Percentiles rank a stretch among this genome's conserved stretches.
phyloP scores from a whole-genome alignment of 2,113 vertebrate genomes.

The Amphiprion ocellaris region DNA sequence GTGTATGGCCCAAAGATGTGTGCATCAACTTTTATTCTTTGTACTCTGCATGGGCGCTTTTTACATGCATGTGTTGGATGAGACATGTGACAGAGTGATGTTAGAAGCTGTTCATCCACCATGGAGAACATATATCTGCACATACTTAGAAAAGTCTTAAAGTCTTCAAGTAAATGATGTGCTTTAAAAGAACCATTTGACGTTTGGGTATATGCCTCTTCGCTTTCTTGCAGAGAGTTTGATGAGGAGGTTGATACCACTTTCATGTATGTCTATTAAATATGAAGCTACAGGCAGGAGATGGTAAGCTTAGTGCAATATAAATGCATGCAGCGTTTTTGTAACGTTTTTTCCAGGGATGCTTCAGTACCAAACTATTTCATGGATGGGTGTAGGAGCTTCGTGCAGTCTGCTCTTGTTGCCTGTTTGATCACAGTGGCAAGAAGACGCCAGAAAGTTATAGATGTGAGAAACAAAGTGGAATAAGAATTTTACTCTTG shows the following conservation, averaged over 20 bases:
- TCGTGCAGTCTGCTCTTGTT: slow-evolving; percentile 9
- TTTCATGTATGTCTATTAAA: background rate
- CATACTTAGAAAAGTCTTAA: slow-evolving; percentile 19
- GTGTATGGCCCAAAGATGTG: slow-evolving; percentile 60
- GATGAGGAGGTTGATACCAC: background rate
- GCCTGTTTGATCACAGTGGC: slow-evolving; percentile 16
- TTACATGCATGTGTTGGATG: slow-evolving; percentile 31
- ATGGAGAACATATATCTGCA: slow-evolving; percentile 22
- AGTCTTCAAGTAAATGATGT: slow-evolving; percentile 14
- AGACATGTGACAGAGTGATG: slow-evolving; percentile 42
- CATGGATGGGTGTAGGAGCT: slow-evolving; percentile 14
- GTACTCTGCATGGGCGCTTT: slow-evolving; percentile 56
- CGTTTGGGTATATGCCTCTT: background rate
- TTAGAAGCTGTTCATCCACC: slow-evolving; percentile 13
- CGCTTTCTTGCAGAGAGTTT: background rate
- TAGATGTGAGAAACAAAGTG: too few species aligned
- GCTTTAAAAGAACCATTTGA: background rate
- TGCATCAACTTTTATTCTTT: slow-evolving; percentile 42
- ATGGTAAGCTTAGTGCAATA: slow-evolving; percentile 7
- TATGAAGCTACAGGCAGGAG: background rate
- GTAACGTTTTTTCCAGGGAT: background rate
- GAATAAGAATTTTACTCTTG: too few species aligned
- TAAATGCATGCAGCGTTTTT: slow-evolving; percentile 9
- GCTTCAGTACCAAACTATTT: background rate
- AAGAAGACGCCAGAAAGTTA: too few species aligned